Evolutionary conservation across 2,888 invertebrate species (phyloP).

Genomic region (Notocelia uddmanniana): DNA sequence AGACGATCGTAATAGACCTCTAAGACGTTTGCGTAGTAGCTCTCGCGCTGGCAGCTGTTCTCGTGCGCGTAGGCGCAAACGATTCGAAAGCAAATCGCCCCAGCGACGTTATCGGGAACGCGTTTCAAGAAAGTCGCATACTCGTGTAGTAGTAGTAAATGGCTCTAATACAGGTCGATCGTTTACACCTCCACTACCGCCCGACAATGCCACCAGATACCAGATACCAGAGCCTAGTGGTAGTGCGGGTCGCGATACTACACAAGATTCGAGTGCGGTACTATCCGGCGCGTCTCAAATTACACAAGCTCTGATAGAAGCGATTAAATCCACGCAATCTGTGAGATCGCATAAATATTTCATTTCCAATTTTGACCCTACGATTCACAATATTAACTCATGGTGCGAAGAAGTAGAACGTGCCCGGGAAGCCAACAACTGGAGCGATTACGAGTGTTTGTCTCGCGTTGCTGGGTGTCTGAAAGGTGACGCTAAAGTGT

Average conservation of each 20-base stretch:
- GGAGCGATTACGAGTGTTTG: constrained; percentile 47
- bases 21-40: not conserved
- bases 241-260: not conserved
- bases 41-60: not conserved
- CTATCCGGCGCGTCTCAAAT: constrained; percentile 1
- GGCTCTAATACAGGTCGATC: not conserved
- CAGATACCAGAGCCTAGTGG: not conserved
- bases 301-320: constrained; percentile 3
- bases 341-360: constrained; percentile 43
- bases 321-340: constrained; percentile 25
- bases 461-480: constrained; percentile 44
- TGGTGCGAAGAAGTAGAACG: constrained; percentile 24
- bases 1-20: not conserved
- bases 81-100: not conserved
- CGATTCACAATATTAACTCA: constrained; percentile 1
- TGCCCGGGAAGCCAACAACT: constrained; percentile 27
- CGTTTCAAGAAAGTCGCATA: constrained; percentile 1
- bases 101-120: not conserved
- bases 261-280: not conserved
- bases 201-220: not conserved
- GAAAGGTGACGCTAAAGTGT: constrained; percentile 29
- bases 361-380: constrained; percentile 47
- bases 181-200: not conserved
- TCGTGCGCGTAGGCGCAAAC: not conserved
- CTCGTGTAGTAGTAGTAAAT: not conserved